Conservation (phyloP, 2,797 vertebrate genomes). For the Crenuchus spilurus region DNA sequence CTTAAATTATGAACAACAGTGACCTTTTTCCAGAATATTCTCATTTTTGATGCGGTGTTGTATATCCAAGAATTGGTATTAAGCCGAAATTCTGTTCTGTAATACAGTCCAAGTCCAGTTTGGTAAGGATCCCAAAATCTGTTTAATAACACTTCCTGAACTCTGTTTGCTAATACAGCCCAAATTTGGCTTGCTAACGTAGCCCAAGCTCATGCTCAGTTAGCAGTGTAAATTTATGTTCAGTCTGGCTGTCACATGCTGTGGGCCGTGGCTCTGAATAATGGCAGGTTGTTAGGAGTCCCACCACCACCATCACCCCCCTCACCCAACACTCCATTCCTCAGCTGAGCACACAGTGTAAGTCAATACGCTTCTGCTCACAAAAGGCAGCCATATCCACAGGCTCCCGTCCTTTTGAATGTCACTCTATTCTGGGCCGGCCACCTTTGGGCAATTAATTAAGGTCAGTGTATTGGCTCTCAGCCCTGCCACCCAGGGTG, state of each 20-base stretch:
- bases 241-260: conserved; percentile 21
- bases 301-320: background rate
- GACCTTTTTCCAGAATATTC: too few relatives aligned
- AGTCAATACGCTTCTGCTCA: conserved; percentile 56
- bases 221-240: too few relatives aligned
- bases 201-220: background rate
- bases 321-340: background rate
- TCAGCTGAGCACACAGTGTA: conserved; percentile 52
- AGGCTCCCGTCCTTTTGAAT: conserved; percentile 58
- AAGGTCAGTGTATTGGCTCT: conserved; percentile 53
- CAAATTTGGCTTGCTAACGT: background rate
- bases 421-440: conserved; percentile 59
- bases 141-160: too few relatives aligned
- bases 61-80: too few relatives aligned
- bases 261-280: conserved; percentile 24
- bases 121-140: too few relatives aligned
- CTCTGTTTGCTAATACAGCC: background rate
- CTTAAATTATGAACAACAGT: too few relatives aligned
- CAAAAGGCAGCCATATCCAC: conserved; percentile 47
- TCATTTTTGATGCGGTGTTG: too few relatives aligned
- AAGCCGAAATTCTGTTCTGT: background rate
- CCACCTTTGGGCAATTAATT: conserved; percentile 62
- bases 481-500: conserved; percentile 52
- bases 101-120: background rate
- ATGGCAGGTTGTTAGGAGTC: conserved; percentile 37